phyloP scores from a whole-genome alignment of 2,797 vertebrate genomes.

The Trichosurus vulpecula region DNA sequence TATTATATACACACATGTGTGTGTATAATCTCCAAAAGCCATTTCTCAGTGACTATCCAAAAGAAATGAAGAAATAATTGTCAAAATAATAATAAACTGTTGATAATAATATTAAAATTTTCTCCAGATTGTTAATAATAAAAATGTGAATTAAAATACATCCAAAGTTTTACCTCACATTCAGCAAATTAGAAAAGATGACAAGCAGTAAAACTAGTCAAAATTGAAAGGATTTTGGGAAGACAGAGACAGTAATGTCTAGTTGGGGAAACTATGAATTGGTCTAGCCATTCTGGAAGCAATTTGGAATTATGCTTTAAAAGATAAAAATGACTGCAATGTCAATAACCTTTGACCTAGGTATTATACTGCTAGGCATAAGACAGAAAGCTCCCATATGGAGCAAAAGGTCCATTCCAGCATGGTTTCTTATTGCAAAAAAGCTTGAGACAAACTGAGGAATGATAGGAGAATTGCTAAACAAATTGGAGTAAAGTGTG shows the following conservation, averaged over 20 bases:
- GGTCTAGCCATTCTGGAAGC: neutral
- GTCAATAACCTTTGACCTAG: neutral
- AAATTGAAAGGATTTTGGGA: neutral
- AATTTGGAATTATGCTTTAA: neutral
- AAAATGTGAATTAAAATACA: neutral
- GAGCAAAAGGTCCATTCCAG: neutral
- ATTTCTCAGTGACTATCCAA: too few species aligned
- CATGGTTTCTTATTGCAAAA: neutral
- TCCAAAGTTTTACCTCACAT: neutral
- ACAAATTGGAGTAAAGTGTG: neutral
- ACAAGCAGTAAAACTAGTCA: neutral
- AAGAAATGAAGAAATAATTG: too few species aligned
- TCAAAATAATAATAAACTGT: too few species aligned
- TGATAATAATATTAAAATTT: too few species aligned
- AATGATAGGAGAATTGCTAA: neutral
- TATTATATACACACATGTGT: too few species aligned
- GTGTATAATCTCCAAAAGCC: too few species aligned
- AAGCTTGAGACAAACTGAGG: neutral
- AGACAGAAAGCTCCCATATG: neutral
- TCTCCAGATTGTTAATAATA: too few species aligned
- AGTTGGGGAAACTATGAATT: neutral
- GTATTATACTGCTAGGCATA: neutral
- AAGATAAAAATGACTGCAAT: neutral
- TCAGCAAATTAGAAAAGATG: neutral
- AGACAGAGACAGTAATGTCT: neutral